Evolutionary conservation across 64 coral and sea anemone genomes (phyloP).

Genomic region (Actinia tenebrosa): DNA sequence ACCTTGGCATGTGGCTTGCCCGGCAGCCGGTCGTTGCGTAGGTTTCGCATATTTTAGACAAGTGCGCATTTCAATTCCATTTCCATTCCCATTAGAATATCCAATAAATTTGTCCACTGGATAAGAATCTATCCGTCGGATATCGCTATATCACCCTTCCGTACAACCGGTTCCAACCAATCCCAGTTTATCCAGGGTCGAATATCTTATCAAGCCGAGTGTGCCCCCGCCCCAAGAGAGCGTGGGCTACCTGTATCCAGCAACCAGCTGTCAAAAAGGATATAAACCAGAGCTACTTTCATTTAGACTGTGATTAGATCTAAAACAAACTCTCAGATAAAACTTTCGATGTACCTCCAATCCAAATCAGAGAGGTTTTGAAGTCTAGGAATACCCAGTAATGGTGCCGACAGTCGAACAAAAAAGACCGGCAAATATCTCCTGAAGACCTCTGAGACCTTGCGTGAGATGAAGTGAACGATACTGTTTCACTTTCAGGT

Average conservation of each 20-base stretch:
- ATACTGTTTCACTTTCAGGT: neutral
- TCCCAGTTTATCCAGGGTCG: no score
- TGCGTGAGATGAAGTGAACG: neutral
- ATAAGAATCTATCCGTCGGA: no score
- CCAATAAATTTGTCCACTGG: no score
- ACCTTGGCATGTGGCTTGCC: no score
- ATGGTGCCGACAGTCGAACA: neutral
- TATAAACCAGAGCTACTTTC: neutral
- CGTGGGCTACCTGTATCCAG: neutral
- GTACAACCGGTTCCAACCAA: no score
- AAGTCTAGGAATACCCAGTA: neutral
- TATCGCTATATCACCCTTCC: no score
- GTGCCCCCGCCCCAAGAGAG: no score
- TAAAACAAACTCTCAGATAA: slow-evolving; percentile 12
- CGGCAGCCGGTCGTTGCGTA: no score
- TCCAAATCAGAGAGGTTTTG: neutral
- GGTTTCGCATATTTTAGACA: no score
- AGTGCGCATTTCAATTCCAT: no score
- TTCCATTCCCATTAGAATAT: no score
- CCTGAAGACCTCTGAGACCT: neutral
- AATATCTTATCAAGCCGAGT: no score
- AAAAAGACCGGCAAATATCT: neutral
- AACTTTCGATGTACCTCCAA: neutral
- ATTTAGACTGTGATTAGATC: neutral
- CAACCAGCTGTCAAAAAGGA: neutral